Evolutionary conservation across 2,888 invertebrate genomes (phyloP).

Genomic region (Zaprionus bogoriensis): DNA sequence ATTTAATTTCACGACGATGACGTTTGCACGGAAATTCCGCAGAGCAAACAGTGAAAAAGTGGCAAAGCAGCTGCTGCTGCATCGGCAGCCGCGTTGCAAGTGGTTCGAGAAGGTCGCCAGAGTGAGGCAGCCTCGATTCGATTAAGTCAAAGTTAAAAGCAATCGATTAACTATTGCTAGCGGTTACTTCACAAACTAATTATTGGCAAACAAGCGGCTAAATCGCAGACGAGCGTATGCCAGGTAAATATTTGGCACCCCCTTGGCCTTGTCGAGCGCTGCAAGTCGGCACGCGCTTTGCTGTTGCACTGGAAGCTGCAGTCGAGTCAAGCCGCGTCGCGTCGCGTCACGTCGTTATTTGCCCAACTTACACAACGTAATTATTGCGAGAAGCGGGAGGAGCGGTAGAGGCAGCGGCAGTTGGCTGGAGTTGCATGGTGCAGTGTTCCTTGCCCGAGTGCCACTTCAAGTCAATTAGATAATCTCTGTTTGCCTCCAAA

Average conservation of each 20-base stretch:
- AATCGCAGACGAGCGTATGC: slow-evolving; percentile 21
- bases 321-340: too few species aligned
- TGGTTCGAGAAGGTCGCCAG: slow-evolving; percentile 29
- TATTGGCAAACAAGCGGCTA: slow-evolving; percentile 64
- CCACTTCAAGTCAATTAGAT: slow-evolving; percentile 51
- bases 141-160: slow-evolving; percentile 50
- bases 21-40: slow-evolving; percentile 26
- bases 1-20: slow-evolving; percentile 16
- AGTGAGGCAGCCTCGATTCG: slow-evolving; percentile 29
- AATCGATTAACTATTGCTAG: slow-evolving; percentile 49
- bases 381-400: not conserved
- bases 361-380: slow-evolving; percentile 41
- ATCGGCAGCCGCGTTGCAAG: slow-evolving; percentile 6
- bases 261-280: slow-evolving; percentile 76
- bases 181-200: slow-evolving; percentile 69
- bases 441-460: slow-evolving; percentile 22
- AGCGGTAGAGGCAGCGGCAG: not conserved
- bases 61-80: not conserved
- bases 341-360: slow-evolving; percentile 25
- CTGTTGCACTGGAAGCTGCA: slow-evolving; percentile 26
- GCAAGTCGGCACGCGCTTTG: too few species aligned
- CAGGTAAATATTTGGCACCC: slow-evolving; percentile 57
- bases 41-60: slow-evolving; percentile 18
- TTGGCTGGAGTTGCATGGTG: not conserved
- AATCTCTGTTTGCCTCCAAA: slow-evolving; percentile 17